A percentile compares a stretch with the other conserved stretches of the same genome.
phyloP scores from a whole-genome alignment of 2,888 invertebrate genomes.

The Mesochorus sp. region DNA sequence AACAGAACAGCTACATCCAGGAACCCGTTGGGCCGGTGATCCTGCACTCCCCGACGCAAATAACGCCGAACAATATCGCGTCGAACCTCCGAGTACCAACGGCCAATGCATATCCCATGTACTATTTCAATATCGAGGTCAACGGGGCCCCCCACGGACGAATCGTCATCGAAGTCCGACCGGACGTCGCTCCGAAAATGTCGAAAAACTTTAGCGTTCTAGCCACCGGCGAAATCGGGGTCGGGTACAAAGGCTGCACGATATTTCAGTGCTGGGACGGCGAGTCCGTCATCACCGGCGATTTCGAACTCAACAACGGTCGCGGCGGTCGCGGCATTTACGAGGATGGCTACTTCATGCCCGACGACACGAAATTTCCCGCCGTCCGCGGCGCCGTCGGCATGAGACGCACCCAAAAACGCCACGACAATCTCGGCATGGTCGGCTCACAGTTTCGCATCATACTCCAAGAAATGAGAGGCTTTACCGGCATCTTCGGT shows the following conservation, averaged over 20 bases:
- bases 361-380: slow-evolving; percentile 90
- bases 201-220: slow-evolving; percentile 90
- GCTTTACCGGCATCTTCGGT: slow-evolving; percentile 92
- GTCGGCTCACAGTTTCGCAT: slow-evolving; percentile 94
- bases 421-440: slow-evolving; percentile 90
- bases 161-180: slow-evolving; percentile 89
- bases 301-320: slow-evolving; percentile 91
- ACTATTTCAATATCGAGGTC: slow-evolving; percentile 90
- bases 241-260: slow-evolving; percentile 90
- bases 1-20: slow-evolving; percentile 78
- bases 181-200: slow-evolving; percentile 92
- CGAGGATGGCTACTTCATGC: slow-evolving; percentile 90
- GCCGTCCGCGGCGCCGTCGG: slow-evolving; percentile 91
- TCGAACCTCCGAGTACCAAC: slow-evolving; percentile 83
- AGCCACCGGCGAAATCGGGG: slow-evolving; percentile 88
- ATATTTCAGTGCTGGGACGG: slow-evolving; percentile 93
- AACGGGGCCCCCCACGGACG: slow-evolving; percentile 88
- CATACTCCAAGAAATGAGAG: slow-evolving; percentile 91
- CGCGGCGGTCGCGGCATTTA: slow-evolving; percentile 90
- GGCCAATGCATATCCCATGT: slow-evolving; percentile 87
- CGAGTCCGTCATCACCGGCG: slow-evolving; percentile 91
- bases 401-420: slow-evolving; percentile 91
- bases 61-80: slow-evolving; percentile 72
- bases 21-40: slow-evolving; percentile 74
- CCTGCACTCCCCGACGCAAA: slow-evolving; percentile 81